These are phyloP conservation scores for Hymenochirus boettgeri DNA, from an alignment of 2,113 vertebrate genomes.

Conservation along the genomic window DNA sequence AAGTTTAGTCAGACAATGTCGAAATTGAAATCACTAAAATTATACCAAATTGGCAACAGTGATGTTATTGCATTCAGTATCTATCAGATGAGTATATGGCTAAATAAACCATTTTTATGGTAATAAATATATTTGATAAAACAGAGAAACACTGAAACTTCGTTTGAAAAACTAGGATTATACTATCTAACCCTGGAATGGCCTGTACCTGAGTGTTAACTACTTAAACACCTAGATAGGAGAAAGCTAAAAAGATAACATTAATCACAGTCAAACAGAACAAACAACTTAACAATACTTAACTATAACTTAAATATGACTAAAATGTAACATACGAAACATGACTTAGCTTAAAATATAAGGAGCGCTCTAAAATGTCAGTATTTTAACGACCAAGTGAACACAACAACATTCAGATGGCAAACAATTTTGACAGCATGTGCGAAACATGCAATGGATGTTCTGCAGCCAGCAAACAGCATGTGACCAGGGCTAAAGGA, in stretches of 20 bases:
- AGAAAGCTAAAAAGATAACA: slow-evolving; percentile 95
- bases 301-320: slow-evolving; percentile 81
- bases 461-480: slow-evolving; percentile 29
- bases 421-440: slow-evolving; percentile 89
- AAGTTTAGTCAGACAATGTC: too few relatives aligned
- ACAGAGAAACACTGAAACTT: slow-evolving; percentile 74
- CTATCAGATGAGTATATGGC: too few relatives aligned
- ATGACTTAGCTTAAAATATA: slow-evolving; percentile 76
- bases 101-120: too few relatives aligned
- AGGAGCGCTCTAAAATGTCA: slow-evolving; percentile 57
- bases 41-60: too few relatives aligned
- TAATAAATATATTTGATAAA: slow-evolving; percentile 37
- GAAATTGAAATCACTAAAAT: too few relatives aligned
- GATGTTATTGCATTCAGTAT: too few relatives aligned
- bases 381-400: slow-evolving; percentile 63
- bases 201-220: slow-evolving; percentile 98
- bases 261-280: slow-evolving; percentile 97
- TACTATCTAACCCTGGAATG: slow-evolving; percentile 69
- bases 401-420: slow-evolving; percentile 79
- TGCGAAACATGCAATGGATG: slow-evolving; percentile 42
- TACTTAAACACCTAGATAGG: slow-evolving; percentile 94
- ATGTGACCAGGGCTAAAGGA: slow-evolving; percentile 18
- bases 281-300: slow-evolving; percentile 93
- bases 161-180: slow-evolving; percentile 76
- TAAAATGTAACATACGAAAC: slow-evolving; percentile 69